These are phyloP conservation scores for Agrotis segetum DNA, from an alignment of 2,888 invertebrate species.

Conservation along the genomic window DNA sequence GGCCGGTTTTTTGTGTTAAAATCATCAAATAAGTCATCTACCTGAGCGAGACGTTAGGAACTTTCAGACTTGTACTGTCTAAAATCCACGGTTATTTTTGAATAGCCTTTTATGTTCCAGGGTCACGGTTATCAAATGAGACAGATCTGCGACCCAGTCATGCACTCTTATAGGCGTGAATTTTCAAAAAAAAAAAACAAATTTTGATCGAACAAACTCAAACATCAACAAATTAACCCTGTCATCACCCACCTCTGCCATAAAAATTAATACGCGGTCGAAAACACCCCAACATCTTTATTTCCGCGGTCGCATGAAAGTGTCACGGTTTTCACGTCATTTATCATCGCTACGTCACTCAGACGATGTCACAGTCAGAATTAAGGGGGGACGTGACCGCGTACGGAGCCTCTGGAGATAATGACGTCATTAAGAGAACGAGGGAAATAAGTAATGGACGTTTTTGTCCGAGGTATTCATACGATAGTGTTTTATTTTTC, in stretches of 20 bases:
- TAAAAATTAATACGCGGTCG: slow-evolving; percentile 55
- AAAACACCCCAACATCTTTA: slow-evolving; percentile 59
- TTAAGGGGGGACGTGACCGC: slow-evolving; percentile 82
- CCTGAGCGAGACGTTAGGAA: too few relatives aligned
- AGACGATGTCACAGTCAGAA: slow-evolving; percentile 76
- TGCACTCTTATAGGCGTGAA: not conserved
- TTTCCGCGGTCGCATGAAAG: slow-evolving; percentile 66
- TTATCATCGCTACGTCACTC: slow-evolving; percentile 79
- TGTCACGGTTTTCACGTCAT: slow-evolving; percentile 69
- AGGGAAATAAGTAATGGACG: slow-evolving; percentile 82
- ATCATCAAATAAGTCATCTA: too few relatives aligned
- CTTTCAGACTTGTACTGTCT: too few relatives aligned
- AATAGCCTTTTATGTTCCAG: too few relatives aligned
- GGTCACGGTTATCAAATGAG: too few relatives aligned
- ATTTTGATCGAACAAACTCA: not conserved
- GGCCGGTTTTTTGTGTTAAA: too few relatives aligned
- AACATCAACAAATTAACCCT: slow-evolving; percentile 35
- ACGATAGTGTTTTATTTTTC: slow-evolving; percentile 67
- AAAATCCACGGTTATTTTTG: too few relatives aligned
- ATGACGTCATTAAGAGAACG: slow-evolving; percentile 87
- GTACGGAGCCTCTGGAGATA: slow-evolving; percentile 79
- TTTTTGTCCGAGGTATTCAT: slow-evolving; percentile 80
- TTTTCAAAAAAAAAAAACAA: not conserved
- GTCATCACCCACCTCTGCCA: slow-evolving; percentile 12
- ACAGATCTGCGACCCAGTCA: too few relatives aligned